These are phyloP conservation scores for Lacanobia wlatinum DNA, from an alignment of 2,888 invertebrate species.

Conservation along the genomic window DNA sequence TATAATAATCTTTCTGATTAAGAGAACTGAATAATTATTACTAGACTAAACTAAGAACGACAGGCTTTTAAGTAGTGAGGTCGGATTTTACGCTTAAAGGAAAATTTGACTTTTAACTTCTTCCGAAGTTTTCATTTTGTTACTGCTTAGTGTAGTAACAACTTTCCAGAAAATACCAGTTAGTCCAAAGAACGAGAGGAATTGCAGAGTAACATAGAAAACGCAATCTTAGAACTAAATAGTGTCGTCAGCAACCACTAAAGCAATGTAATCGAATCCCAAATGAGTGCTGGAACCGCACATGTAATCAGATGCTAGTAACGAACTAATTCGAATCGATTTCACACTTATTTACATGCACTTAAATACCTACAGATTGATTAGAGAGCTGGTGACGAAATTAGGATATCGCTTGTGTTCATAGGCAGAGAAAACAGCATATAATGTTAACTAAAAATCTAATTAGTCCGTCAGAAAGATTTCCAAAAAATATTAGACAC, in stretches of 20 bases:
- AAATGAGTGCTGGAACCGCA: conserved; percentile 55
- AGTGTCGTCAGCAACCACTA: conserved; percentile 39
- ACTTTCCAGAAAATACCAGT: not conserved
- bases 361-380: conserved; percentile 32
- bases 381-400: not conserved
- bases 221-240: conserved; percentile 23
- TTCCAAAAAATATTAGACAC: too few relatives aligned
- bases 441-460: too few relatives aligned
- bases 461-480: too few relatives aligned
- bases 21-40: too few relatives aligned
- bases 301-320: conserved; percentile 54
- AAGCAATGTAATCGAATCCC: conserved; percentile 56
- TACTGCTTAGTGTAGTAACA: not conserved
- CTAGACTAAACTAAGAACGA: too few relatives aligned
- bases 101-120: too few relatives aligned
- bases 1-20: too few relatives aligned
- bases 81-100: too few relatives aligned
- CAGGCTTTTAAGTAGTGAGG: too few relatives aligned
- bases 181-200: not conserved
- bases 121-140: too few relatives aligned
- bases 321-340: conserved; percentile 57
- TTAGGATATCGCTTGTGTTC: not conserved
- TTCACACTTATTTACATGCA: conserved; percentile 60
- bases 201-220: not conserved
- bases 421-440: not conserved